Conservation (phyloP, 2,113 vertebrate genomes). For the Procavia capensis region DNA sequence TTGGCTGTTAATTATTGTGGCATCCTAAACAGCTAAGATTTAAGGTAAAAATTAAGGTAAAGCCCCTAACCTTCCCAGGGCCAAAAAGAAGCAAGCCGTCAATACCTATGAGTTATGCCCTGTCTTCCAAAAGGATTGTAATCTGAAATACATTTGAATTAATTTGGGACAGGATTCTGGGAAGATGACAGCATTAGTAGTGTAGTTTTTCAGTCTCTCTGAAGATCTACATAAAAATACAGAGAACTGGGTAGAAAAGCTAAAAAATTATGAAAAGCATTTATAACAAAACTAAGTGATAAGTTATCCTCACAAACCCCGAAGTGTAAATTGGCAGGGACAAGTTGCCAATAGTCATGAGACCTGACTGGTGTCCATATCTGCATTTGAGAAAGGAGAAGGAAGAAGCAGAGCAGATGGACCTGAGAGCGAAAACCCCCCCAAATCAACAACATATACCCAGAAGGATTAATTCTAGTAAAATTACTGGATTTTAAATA, state of each 20-base stretch:
- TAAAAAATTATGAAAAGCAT: not conserved
- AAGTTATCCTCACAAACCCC: not conserved
- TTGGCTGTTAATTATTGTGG: slow-evolving; percentile 75
- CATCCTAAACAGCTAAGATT: slow-evolving; percentile 73
- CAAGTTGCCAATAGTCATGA: not conserved
- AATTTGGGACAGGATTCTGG: slow-evolving; percentile 69
- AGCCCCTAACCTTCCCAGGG: slow-evolving; percentile 61
- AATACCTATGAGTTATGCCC: slow-evolving; percentile 73
- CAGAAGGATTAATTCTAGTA: slow-evolving; percentile 16
- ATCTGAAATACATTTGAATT: slow-evolving; percentile 72
- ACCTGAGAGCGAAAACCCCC: not conserved
- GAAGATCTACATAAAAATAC: not conserved
- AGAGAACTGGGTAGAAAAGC: not conserved
- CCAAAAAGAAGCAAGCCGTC: slow-evolving; percentile 73
- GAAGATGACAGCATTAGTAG: slow-evolving; percentile 57
- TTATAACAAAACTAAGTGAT: not conserved
- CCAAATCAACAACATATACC: not conserved
- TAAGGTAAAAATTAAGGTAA: too few relatives aligned
- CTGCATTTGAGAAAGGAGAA: not conserved
- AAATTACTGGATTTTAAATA: not conserved
- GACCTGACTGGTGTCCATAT: not conserved
- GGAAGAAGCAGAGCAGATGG: not conserved
- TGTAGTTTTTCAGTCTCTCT: slow-evolving; percentile 44
- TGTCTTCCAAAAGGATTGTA: slow-evolving; percentile 70
- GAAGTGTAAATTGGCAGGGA: not conserved